These are phyloP conservation scores for Macroteleia sp. DNA, from an alignment of 2,888 invertebrate genomes.

Conservation along the genomic window DNA sequence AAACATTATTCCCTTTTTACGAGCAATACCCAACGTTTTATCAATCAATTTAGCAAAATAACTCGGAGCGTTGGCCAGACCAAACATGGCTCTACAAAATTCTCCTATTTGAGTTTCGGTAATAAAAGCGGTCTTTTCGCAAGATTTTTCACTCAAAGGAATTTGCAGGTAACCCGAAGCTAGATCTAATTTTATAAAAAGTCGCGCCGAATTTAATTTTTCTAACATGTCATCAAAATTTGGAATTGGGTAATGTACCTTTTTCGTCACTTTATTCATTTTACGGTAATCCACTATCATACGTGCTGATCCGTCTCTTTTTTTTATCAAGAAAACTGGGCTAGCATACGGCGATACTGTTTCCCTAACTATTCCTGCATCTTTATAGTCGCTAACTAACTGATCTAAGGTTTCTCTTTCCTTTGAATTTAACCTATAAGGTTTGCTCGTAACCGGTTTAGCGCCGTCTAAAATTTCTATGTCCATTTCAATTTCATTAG, in stretches of 20 bases:
- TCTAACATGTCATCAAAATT: slow-evolving; percentile 77
- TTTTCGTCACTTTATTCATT: slow-evolving; percentile 40
- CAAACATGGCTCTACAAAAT: neutral
- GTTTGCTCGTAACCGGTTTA: slow-evolving; percentile 8
- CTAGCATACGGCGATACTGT: slow-evolving; percentile 4
- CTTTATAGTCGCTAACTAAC: slow-evolving; percentile 30
- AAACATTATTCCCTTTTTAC: neutral
- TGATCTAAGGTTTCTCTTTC: slow-evolving; percentile 34
- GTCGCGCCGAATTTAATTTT: slow-evolving; percentile 66
- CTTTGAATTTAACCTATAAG: slow-evolving; percentile 33
- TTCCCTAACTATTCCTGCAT: slow-evolving; percentile 26
- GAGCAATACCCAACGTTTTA: neutral
- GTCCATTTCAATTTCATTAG: slow-evolving; percentile 25
- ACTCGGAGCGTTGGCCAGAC: neutral
- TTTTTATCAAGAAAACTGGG: slow-evolving; percentile 3
- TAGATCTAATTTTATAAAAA: slow-evolving; percentile 73
- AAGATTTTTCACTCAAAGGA: neutral
- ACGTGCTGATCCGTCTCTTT: neutral
- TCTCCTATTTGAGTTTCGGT: slow-evolving; percentile 4
- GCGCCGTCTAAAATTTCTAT: slow-evolving; percentile 10
- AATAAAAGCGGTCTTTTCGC: slow-evolving; percentile 28
- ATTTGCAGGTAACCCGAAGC: slow-evolving; percentile 66
- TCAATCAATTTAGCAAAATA: slow-evolving; percentile 16
- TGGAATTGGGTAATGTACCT: slow-evolving; percentile 75
- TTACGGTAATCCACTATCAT: slow-evolving; percentile 10